These are phyloP conservation scores for Dromas ardeola DNA, from an alignment of 2,113 vertebrate genomes.

Conservation along the genomic window DNA sequence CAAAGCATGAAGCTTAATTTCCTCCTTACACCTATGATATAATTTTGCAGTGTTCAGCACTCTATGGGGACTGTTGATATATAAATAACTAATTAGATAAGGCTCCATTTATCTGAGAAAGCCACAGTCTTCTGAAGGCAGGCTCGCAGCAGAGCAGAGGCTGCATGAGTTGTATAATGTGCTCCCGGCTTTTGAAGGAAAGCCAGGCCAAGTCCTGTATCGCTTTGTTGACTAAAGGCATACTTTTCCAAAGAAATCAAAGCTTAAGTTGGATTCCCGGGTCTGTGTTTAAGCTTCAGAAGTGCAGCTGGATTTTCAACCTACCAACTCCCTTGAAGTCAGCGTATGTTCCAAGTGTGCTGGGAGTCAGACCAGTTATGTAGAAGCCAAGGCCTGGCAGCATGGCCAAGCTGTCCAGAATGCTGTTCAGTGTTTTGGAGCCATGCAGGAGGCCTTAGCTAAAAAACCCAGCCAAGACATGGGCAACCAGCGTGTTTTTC, in stretches of 20 bases:
- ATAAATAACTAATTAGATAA: slow-evolving; percentile 54
- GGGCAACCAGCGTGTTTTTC: not conserved
- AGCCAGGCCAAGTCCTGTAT: not conserved
- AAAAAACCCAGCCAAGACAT: not conserved
- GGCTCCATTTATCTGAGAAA: not conserved
- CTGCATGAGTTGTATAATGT: not conserved
- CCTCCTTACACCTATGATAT: not conserved
- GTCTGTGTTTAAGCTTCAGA: slow-evolving; percentile 18
- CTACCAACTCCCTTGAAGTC: not conserved
- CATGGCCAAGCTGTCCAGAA: slow-evolving; percentile 16
- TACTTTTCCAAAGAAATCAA: slow-evolving; percentile 42
- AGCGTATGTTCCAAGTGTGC: not conserved
- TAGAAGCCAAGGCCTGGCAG: slow-evolving; percentile 26
- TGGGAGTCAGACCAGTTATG: slow-evolving; percentile 17
- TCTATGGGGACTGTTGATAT: not conserved
- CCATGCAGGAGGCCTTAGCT: not conserved
- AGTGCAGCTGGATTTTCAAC: slow-evolving; percentile 43
- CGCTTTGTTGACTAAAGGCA: slow-evolving; percentile 5
- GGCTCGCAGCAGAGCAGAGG: not conserved
- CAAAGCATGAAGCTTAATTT: slow-evolving; percentile 7
- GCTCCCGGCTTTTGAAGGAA: slow-evolving; percentile 5
- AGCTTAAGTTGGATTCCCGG: not conserved
- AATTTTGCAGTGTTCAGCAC: slow-evolving; percentile 8
- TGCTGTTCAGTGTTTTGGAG: slow-evolving; percentile 31
- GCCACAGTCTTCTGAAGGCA: not conserved